phyloP scores from a whole-genome alignment of 2,888 invertebrate genomes.

The Drosophila histrio region DNA sequence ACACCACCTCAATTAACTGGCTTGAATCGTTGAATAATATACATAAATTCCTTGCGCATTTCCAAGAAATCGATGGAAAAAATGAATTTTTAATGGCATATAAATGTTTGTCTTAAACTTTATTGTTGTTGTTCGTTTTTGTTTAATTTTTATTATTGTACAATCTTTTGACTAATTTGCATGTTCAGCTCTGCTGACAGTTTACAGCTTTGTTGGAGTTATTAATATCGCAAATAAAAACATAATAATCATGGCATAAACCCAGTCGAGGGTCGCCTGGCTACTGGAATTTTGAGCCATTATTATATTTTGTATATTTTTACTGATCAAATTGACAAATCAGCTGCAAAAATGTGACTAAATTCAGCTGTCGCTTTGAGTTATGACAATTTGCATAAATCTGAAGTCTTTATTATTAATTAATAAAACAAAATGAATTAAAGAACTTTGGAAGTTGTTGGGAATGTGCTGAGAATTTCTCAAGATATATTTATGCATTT shows the following conservation, averaged over 20 bases:
- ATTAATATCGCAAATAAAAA: conserved; percentile 23
- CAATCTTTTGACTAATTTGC: conserved; percentile 53
- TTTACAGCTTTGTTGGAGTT: conserved; percentile 55
- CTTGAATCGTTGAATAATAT: conserved; percentile 26
- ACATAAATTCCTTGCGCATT: conserved; percentile 35
- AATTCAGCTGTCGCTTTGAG: conserved; percentile 57
- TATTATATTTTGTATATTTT: conserved; percentile 19
- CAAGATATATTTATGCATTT: no score
- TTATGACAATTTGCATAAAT: conserved; percentile 65
- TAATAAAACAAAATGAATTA: conserved; percentile 15
- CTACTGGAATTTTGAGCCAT: conserved; percentile 61
- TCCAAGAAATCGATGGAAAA: conserved; percentile 37
- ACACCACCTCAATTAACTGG: conserved; percentile 33
- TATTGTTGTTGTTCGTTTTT: conserved; percentile 7
- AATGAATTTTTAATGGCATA: conserved; percentile 46
- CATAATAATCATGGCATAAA: conserved; percentile 21
- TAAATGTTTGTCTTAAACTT: conserved; percentile 20
- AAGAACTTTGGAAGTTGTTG: not conserved
- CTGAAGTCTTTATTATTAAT: conserved; percentile 39
- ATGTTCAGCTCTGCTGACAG: conserved; percentile 57
- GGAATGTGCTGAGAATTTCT: not conserved
- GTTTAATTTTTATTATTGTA: not conserved
- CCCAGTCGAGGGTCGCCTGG: conserved; percentile 21
- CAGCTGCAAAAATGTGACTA: conserved; percentile 30
- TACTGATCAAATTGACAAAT: conserved; percentile 48